Conservation (phyloP, 2,888 invertebrate genomes). For the Coenonympha glycerion region DNA sequence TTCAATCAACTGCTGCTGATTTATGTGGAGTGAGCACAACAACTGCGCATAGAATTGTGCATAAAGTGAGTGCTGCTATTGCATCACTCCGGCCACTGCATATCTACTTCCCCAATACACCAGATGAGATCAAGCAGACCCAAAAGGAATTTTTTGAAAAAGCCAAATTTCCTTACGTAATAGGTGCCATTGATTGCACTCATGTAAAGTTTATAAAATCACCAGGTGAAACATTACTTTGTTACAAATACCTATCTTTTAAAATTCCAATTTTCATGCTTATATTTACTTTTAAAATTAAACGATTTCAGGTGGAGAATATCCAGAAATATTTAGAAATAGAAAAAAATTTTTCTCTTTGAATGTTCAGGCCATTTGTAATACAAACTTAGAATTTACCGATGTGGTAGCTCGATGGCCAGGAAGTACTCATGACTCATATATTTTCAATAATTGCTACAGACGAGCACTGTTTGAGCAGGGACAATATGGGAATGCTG, state of each 20-base stretch:
- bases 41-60: constrained; percentile 2
- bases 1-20: neutral
- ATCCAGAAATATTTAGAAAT: neutral
- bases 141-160: neutral
- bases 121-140: neutral
- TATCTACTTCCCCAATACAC: neutral
- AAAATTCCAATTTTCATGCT: neutral
- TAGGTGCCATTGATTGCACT: neutral
- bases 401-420: constrained; percentile 12
- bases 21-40: neutral
- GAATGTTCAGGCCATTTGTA: constrained; percentile 10
- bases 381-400: constrained; percentile 6
- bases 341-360: constrained; percentile 5
- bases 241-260: neutral
- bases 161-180: neutral
- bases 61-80: neutral
- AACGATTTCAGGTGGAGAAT: neutral
- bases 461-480: neutral
- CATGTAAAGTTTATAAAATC: no score
- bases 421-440: neutral
- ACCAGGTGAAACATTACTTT: neutral
- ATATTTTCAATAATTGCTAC: constrained; percentile 1
- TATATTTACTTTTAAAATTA: neutral
- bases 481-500: constrained; percentile 1
- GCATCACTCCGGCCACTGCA: neutral